phyloP scores from a whole-genome alignment of 2,113 vertebrate genomes.

The Cyprinodon variegatus region DNA sequence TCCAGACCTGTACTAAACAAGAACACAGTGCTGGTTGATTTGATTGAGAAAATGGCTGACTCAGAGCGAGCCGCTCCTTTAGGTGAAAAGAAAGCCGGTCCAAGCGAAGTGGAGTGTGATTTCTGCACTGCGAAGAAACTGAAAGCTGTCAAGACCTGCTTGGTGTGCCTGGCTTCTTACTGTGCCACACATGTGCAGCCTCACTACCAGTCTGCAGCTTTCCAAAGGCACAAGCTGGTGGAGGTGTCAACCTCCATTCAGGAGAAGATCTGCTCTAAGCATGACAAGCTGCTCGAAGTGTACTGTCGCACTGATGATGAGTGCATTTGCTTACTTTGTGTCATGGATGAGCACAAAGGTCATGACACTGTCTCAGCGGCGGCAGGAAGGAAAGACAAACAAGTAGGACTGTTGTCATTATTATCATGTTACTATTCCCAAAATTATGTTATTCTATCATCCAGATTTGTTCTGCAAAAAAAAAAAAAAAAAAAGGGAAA shows the following conservation, averaged over 20 bases:
- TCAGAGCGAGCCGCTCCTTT: accelerated
- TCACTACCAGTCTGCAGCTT: conserved; percentile 60
- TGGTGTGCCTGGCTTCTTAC: conserved; percentile 59
- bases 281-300: conserved; percentile 49
- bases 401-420: conserved; percentile 23
- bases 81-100: background rate
- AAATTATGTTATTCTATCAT: too few relatives aligned
- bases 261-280: conserved; percentile 52
- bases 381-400: conserved; percentile 31
- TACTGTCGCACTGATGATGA: conserved; percentile 49
- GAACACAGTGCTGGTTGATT: conserved; percentile 40
- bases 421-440: too few relatives aligned
- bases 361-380: conserved; percentile 46
- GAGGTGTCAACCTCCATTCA: conserved; percentile 39
- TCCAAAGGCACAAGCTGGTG: conserved; percentile 56
- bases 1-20: conserved; percentile 44
- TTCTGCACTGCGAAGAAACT: conserved; percentile 45
- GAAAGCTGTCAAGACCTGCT: conserved; percentile 54
- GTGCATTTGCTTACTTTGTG: conserved; percentile 50
- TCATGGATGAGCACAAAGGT: conserved; percentile 57
- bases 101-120: conserved; percentile 50
- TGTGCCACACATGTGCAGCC: conserved; percentile 48
- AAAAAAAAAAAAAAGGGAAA: too few relatives aligned
- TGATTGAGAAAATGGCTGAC: conserved; percentile 3
- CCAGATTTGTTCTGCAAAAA: too few relatives aligned